phyloP scores from a whole-genome alignment of 2,113 vertebrate genomes.

The Tyrannus savana region DNA sequence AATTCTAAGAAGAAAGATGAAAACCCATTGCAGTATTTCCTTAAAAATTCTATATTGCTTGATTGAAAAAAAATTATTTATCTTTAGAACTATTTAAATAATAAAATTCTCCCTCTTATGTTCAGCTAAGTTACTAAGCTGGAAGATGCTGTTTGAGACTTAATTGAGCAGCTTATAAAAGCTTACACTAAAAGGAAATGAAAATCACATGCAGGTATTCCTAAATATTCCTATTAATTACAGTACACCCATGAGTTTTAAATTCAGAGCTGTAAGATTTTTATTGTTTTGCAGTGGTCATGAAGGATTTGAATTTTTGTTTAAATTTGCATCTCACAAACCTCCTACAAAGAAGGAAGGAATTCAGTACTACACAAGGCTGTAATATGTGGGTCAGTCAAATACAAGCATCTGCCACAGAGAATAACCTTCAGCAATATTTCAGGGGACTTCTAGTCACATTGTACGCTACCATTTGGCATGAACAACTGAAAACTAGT shows the following conservation, averaged over 20 bases:
- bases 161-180: background rate
- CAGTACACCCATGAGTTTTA: background rate
- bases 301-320: background rate
- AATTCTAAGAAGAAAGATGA: background rate
- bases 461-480: background rate
- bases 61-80: background rate
- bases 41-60: background rate
- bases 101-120: background rate
- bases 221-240: background rate
- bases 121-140: background rate
- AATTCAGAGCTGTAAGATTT: background rate
- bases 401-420: background rate
- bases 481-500: background rate
- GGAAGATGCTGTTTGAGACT: background rate
- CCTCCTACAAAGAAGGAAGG: background rate
- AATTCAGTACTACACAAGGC: background rate
- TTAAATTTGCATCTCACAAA: background rate
- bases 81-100: background rate
- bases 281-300: background rate
- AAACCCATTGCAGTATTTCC: background rate
- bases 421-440: background rate
- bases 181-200: background rate
- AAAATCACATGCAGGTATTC: background rate
- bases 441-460: background rate
- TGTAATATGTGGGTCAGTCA: background rate